Percentiles rank a stretch among this genome's conserved stretches.
Conservation (phyloP, 2,888 invertebrate genomes). For the Ganaspis brasiliensis region DNA sequence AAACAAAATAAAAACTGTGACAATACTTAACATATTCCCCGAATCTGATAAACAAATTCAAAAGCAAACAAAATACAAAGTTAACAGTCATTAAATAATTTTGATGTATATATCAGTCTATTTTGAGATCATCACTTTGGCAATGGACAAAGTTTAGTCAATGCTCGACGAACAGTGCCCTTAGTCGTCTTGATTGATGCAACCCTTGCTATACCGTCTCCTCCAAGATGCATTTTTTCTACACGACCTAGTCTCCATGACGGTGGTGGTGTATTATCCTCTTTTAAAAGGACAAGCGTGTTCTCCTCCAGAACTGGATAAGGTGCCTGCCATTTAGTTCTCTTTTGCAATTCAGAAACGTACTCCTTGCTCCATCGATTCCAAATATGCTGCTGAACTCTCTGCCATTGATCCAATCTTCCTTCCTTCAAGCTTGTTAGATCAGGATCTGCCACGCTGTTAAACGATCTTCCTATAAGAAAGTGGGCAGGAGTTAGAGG, state of each 20-base stretch:
- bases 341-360: neutral
- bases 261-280: neutral
- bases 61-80: too few species aligned
- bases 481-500: neutral
- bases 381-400: conserved; percentile 8
- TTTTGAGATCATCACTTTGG: neutral
- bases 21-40: too few species aligned
- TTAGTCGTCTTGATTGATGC: neutral
- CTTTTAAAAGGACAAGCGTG: neutral
- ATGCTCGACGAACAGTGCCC: neutral
- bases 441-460: neutral
- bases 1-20: too few species aligned
- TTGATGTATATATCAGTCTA: too few species aligned
- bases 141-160: conserved; percentile 14
- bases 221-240: neutral
- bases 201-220: too few species aligned
- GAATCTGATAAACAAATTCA: too few species aligned
- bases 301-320: neutral
- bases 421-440: neutral
- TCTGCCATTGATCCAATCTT: neutral
- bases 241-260: neutral
- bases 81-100: too few species aligned
- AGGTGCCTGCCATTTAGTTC: neutral
- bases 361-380: conserved; percentile 11
- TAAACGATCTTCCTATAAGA: conserved; percentile 13